These are phyloP conservation scores for Rhorus exstirpatorius DNA, from an alignment of 2,888 invertebrate genomes.

Conservation along the genomic window DNA sequence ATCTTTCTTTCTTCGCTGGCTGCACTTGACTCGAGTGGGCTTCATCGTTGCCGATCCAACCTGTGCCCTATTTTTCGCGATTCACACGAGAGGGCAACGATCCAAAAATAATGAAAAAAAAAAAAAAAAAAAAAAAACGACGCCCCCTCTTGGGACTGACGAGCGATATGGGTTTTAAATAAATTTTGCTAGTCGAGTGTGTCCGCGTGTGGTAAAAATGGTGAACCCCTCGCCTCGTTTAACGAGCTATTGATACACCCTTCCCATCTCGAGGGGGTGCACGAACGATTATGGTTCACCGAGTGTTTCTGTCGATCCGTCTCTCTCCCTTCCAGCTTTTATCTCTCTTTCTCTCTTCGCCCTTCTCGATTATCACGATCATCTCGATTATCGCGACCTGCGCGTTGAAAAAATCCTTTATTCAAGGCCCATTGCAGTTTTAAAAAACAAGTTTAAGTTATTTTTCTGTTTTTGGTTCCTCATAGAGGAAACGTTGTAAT, in stretches of 20 bases:
- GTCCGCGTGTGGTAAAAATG: slow-evolving; percentile 62
- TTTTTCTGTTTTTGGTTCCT: neutral
- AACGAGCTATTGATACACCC: slow-evolving; percentile 85
- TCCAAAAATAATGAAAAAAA: neutral
- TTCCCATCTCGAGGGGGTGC: slow-evolving; percentile 55
- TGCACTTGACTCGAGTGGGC: slow-evolving; percentile 80
- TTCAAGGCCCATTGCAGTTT: neutral
- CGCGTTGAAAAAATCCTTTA: neutral
- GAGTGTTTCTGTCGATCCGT: slow-evolving; percentile 31
- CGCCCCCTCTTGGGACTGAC: slow-evolving; percentile 37
- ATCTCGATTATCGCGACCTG: slow-evolving; percentile 27
- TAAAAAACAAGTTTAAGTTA: neutral
- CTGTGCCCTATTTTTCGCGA: slow-evolving; percentile 79
- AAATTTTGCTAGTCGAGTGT: slow-evolving; percentile 83
- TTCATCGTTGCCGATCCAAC: slow-evolving; percentile 75
- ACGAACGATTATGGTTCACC: slow-evolving; percentile 19
- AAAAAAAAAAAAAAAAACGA: slow-evolving; percentile 23
- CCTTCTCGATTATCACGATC: slow-evolving; percentile 29
- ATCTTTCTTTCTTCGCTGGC: slow-evolving; percentile 69
- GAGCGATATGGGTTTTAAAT: slow-evolving; percentile 81
- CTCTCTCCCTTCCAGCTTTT: slow-evolving; percentile 41
- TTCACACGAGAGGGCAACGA: slow-evolving; percentile 76
- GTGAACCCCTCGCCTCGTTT: slow-evolving; percentile 78
- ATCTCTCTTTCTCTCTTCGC: neutral
- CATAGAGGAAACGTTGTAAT: too few species aligned